Evolutionary conservation across 2,888 invertebrate species (phyloP), one percentile per base, ranked within the genome.

Genomic region (Camponotus fellah): DNA sequence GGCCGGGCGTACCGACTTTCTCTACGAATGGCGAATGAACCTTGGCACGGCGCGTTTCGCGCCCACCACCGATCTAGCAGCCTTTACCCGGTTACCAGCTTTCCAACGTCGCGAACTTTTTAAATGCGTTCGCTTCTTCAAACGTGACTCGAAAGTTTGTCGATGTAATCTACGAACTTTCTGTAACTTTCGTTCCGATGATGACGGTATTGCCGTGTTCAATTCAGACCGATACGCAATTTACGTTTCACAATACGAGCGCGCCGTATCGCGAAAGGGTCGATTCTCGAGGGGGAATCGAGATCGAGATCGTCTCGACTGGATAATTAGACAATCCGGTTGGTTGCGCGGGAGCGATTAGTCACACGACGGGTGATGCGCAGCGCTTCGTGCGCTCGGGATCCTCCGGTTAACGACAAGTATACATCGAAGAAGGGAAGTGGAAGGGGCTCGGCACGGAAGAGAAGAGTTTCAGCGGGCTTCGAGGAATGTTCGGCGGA

Each of bases 281-380:
- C 26, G 60, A 68, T 75, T 12, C 76, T 69, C 84, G n/a, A 43
- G 84, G 75, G 76, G 58, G 60, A 85, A 66, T 84, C 46, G 21
- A 75, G 91, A 89, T 92, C 87, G 86, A 86, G 88, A 92, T 92
- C 89, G 88, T 85, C 87, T 83, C 81, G 87, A 83, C 83, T 88
- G 90, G 91, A 92, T 92, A 93, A 92, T 92, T 91, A 91, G 90
- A 89, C 86, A 91, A 91, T 92, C 91, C 86, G 85, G 87, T 87
- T 87, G 86, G 86, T 84, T 87, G 88, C 88, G 89, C 88, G 88
- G 87, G 89, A 88, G 87, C 92, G 92, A 92, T 92, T 91, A 92
- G 92, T 92, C 92, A 91, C 91, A 90, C 92, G 89, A 87, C 92
- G 91, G 92, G 91, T 71, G 81, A 89, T 80, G 86, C 85, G 82